Conservation (phyloP, 1,140 invertebrate species). For the Helicoverpa armigera region DNA sequence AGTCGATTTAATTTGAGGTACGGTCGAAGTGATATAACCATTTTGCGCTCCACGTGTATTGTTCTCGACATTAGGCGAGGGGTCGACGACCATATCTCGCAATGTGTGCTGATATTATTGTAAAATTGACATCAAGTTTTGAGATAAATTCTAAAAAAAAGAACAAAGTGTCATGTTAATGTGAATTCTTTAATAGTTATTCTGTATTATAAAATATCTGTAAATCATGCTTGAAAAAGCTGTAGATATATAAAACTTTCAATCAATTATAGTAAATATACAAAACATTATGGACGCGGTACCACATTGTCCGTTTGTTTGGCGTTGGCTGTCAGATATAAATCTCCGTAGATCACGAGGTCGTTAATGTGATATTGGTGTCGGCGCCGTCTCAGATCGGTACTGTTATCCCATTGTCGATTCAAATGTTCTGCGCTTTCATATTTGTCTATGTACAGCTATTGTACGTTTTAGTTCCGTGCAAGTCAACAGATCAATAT, state of each 20-base stretch:
- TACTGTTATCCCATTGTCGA: constrained; percentile 83
- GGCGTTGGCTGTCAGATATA: constrained; percentile 75
- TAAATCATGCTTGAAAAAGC: no score
- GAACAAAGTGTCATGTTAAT: no score
- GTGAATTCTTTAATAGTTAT: no score
- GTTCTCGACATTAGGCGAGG: constrained; percentile 79
- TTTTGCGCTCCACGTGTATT: constrained; percentile 74
- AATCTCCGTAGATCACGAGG: constrained; percentile 83
- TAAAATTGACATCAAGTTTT: constrained; percentile 51
- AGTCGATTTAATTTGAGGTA: constrained; percentile 40
- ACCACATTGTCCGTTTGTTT: constrained; percentile 61
- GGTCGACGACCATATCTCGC: constrained; percentile 74
- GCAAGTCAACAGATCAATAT: constrained; percentile 48
- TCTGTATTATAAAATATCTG: no score
- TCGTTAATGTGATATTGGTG: constrained; percentile 85
- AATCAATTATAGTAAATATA: constrained; percentile 38
- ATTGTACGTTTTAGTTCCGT: constrained; percentile 64
- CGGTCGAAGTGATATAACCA: constrained; percentile 58
- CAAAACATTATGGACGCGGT: constrained; percentile 39
- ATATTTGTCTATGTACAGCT: constrained; percentile 73
- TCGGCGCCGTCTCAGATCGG: constrained; percentile 75
- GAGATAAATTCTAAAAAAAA: no score
- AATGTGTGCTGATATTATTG: constrained; percentile 63
- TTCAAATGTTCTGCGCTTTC: constrained; percentile 77
- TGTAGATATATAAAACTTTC: neutral